Percentiles rank a stretch among this genome's conserved stretches.
Conservation (phyloP, 2,797 vertebrate genomes). For the Pelochelys cantorii region DNA sequence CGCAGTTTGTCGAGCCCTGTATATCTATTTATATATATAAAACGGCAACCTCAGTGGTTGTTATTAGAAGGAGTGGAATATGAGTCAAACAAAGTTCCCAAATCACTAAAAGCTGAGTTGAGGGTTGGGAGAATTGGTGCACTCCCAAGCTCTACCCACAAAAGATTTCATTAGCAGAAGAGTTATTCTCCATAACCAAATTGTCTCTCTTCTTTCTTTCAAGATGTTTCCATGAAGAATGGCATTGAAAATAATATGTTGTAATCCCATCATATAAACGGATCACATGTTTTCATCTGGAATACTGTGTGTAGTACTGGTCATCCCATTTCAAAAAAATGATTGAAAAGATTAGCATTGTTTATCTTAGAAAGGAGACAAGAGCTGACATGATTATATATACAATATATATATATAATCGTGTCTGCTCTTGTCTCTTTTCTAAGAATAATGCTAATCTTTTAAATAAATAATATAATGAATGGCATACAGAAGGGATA, state of each 20-base stretch:
- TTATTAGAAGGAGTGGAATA: neutral
- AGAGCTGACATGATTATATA: neutral
- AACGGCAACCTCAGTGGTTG: neutral
- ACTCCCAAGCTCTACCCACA: neutral
- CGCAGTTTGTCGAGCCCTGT: too few relatives aligned
- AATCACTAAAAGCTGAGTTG: neutral
- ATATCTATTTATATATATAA: neutral
- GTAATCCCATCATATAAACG: constrained; percentile 27
- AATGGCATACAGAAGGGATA: neutral
- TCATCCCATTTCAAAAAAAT: constrained; percentile 10
- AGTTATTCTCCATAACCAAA: neutral
- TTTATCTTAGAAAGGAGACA: neutral
- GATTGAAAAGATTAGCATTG: neutral
- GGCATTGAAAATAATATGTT: constrained; percentile 65
- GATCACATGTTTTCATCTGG: neutral
- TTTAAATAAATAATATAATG: neutral
- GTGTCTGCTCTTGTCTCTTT: too few relatives aligned
- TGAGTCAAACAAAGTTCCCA: neutral
- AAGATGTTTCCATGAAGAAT: constrained; percentile 58
- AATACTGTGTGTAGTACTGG: constrained; percentile 34
- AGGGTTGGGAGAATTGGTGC: neutral
- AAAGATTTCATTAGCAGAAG: neutral
- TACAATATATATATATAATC: too few relatives aligned
- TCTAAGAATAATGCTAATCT: too few relatives aligned
- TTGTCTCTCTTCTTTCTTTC: neutral